Conservation (phyloP, 2,113 vertebrate genomes). For the Sorex araneus region DNA sequence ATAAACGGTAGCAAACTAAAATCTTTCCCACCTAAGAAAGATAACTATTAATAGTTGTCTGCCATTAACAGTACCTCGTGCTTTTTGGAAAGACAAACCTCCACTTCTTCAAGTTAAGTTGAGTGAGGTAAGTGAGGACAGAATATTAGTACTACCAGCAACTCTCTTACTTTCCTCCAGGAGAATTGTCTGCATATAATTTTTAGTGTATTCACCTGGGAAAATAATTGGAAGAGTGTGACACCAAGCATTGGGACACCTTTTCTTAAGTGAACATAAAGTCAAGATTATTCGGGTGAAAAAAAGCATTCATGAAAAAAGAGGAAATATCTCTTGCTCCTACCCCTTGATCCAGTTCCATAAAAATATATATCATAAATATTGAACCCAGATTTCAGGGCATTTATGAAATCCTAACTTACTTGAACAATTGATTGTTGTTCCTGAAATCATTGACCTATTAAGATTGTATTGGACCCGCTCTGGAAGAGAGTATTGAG, state of each 20-base stretch:
- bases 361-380: conserved; percentile 51
- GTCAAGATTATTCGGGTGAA: background rate
- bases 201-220: conserved; percentile 22
- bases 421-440: conserved; percentile 60
- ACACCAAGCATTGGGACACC: background rate
- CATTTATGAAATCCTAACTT: conserved; percentile 52
- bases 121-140: too few relatives aligned
- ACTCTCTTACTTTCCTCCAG: background rate
- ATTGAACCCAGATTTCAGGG: conserved; percentile 14
- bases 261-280: conserved; percentile 27
- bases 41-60: background rate
- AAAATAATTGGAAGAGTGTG: background rate
- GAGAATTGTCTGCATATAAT: background rate
- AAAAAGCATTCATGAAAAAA: background rate
- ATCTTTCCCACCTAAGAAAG: background rate
- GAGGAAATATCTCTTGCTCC: background rate
- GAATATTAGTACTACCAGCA: too few relatives aligned
- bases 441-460: conserved; percentile 83
- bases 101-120: background rate
- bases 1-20: background rate
- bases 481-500: conserved; percentile 77
- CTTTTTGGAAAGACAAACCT: background rate
- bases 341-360: background rate
- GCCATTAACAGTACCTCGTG: background rate
- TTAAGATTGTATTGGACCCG: conserved; percentile 61